phyloP scores from a whole-genome alignment of 2,113 vertebrate genomes.

The Atrichornis clamosus region DNA sequence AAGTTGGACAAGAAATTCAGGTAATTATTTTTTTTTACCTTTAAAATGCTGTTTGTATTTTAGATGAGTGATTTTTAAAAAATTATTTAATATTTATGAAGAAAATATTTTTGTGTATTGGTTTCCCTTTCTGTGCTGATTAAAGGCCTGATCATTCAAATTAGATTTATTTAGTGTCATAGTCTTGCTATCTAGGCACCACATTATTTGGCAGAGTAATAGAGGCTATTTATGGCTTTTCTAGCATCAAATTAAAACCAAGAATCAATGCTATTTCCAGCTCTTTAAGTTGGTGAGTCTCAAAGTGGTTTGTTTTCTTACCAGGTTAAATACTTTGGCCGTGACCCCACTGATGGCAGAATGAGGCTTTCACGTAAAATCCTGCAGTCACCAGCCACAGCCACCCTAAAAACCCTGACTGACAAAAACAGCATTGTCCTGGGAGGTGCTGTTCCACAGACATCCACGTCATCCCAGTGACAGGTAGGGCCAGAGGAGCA shows the following conservation, averaged over 20 bases:
- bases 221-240: background rate
- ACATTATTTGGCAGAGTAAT: background rate
- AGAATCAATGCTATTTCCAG: background rate
- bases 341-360: constrained; percentile 93
- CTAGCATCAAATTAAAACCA: background rate
- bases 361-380: constrained; percentile 97
- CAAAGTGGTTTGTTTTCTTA: background rate
- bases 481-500: background rate
- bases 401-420: constrained; percentile 80
- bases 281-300: background rate
- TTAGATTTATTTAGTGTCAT: background rate
- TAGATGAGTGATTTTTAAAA: background rate
- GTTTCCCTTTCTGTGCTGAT: background rate
- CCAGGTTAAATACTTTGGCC: constrained; percentile 97
- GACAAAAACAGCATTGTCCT: constrained; percentile 88
- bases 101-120: background rate
- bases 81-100: background rate
- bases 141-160: background rate
- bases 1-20: constrained; percentile 97
- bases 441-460: constrained; percentile 61
- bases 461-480: constrained; percentile 64
- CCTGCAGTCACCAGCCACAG: constrained; percentile 83
- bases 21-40: constrained; percentile 63
- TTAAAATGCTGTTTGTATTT: background rate
- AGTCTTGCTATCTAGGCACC: background rate